A percentile compares a stretch with the other conserved stretches of the same genome.
These are phyloP conservation scores for Apostichopus californicus DNA, from an alignment of 35 echinoderm and acorn worm species.

Conservation along the genomic window DNA sequence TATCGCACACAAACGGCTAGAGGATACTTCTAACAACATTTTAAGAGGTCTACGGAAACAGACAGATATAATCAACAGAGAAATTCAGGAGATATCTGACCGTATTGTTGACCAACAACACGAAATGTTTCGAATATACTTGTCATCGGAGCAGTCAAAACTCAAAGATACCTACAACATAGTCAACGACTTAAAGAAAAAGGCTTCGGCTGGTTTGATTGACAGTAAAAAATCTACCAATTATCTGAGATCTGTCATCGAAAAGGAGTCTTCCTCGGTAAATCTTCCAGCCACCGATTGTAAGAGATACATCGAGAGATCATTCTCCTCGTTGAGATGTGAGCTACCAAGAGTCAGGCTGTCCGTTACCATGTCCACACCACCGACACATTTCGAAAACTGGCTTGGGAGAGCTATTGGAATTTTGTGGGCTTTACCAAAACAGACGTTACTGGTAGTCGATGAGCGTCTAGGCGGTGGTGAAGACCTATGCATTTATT, in stretches of 20 bases:
- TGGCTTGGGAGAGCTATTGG: slow-evolving; percentile 40
- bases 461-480: slow-evolving; percentile 19
- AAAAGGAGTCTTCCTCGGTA: background rate
- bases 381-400: slow-evolving; percentile 21
- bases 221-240: background rate
- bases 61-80: background rate
- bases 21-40: background rate
- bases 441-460: slow-evolving; percentile 27
- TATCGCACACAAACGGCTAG: background rate
- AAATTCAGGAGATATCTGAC: background rate
- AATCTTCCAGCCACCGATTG: background rate
- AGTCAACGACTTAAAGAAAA: background rate
- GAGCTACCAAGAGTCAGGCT: background rate
- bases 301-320: background rate
- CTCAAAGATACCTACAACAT: background rate
- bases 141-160: background rate
- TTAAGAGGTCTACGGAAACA: background rate
- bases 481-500: slow-evolving; percentile 27
- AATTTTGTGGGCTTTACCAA: slow-evolving; percentile 29
- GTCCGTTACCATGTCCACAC: background rate
- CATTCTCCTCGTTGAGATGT: background rate
- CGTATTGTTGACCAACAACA: background rate
- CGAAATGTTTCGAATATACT: slow-evolving; percentile 17
- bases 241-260: background rate
- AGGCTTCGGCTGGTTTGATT: background rate